phyloP scores from a whole-genome alignment of 2,888 invertebrate species.

The Crioceris asparagi region DNA sequence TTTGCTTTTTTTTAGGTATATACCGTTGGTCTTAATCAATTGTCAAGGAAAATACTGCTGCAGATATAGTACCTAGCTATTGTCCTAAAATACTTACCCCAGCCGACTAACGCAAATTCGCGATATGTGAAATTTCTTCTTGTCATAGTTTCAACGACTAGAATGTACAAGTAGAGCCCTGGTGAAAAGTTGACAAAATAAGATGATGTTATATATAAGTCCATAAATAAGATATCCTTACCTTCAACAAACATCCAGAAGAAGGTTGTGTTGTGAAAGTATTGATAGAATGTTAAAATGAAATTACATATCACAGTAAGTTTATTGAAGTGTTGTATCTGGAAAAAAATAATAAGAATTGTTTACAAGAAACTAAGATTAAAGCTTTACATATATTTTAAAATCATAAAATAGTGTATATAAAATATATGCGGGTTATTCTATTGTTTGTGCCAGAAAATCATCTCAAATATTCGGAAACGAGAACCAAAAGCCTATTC shows the following conservation, averaged over 20 bases:
- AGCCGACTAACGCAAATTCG: constrained; percentile 73
- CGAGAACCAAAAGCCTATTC: too few species aligned
- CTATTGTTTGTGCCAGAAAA: too few species aligned
- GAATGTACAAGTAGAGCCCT: constrained; percentile 78
- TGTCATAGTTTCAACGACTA: constrained; percentile 78
- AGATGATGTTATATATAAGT: not conserved
- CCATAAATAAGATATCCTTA: constrained; percentile 32
- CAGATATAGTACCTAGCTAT: too few species aligned
- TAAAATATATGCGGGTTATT: too few species aligned
- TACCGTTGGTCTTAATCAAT: too few species aligned
- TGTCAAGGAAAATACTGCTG: too few species aligned
- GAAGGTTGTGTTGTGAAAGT: constrained; percentile 88
- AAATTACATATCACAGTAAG: constrained; percentile 53
- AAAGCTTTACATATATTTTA: too few species aligned
- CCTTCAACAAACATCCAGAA: constrained; percentile 99
- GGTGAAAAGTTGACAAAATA: constrained; percentile 16
- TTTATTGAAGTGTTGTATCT: not conserved
- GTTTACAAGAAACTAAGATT: too few species aligned
- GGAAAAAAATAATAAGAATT: not conserved
- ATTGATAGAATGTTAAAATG: constrained; percentile 71
- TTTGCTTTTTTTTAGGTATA: too few species aligned
- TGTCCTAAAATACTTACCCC: too few species aligned
- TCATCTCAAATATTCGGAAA: too few species aligned
- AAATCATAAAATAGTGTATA: too few species aligned
- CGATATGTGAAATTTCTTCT: constrained; percentile 76